Evolutionary conservation across 2,113 vertebrate species (phyloP), one percentile per base, ranked within the genome.

Genomic region (Axis porcinus): DNA sequence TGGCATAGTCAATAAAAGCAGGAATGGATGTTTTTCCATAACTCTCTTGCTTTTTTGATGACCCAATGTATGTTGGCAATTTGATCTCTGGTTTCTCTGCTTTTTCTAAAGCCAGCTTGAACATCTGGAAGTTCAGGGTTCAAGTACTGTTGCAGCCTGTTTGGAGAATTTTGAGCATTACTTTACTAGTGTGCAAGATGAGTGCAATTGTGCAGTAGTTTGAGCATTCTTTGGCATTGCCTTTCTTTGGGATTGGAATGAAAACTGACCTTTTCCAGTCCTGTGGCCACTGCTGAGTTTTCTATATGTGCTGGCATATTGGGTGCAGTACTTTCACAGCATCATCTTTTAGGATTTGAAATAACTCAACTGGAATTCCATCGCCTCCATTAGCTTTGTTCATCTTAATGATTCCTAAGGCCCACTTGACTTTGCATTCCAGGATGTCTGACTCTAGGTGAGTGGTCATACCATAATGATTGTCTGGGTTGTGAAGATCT

Each of bases 351-450:
- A 36, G 64, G 1, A 36, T 67, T 67, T 67, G 64, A 36, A 67
- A 67, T 2, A 36, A 2, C 33, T 67, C 64, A 21, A 21, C 33
- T 67, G 17, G 33, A 67, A 67, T 67, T 67, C 33, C 17, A 67
- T 67, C 64, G 10, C 33, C 17, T 36, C 17, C 64, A 67, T 33
- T 36, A 67, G 17, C 64, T 67, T 67, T 67, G 64, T 21, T 67
- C 0, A 0, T 67, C 8, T 11, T 70, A n/a, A 36, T 70, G n/a
- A 19, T 21, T 21, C 17, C n/a, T 36, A 70, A 36, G 17, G 64
- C n/a, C 17, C 9, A 21, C n/a, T 36, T 70, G 64, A 36, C 17
- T 70, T 70, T 21, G 4, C 17, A 11, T 70, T 70, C n/a, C 17
- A 36, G n/a, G 17, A 21, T 70, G 64, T 70, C n/a, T 70, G 64